Percentiles rank a stretch among this genome's conserved stretches.
Evolutionary conservation across 2,888 invertebrate species (phyloP).

Genomic region (Philaethria dido): DNA sequence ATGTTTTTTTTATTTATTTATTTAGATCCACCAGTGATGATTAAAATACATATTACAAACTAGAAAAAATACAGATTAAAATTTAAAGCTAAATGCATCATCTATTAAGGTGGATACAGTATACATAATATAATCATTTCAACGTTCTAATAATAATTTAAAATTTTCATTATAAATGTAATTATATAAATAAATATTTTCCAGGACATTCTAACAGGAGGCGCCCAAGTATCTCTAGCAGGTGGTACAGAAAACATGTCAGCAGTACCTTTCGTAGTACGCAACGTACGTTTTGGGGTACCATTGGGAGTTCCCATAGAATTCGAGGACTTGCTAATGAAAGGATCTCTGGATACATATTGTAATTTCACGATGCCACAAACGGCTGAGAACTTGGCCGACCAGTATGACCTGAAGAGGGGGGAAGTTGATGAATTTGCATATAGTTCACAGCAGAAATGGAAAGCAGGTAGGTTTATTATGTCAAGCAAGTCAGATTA

Average conservation of each 20-base stretch:
- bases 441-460: slow-evolving; percentile 91
- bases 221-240: slow-evolving; percentile 92
- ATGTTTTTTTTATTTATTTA: too few relatives aligned
- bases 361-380: slow-evolving; percentile 97
- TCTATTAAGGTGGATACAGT: too few relatives aligned
- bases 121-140: too few relatives aligned
- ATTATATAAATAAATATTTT: too few relatives aligned
- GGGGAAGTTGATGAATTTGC: slow-evolving; percentile 95
- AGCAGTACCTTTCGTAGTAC: slow-evolving; percentile 91
- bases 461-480: slow-evolving; percentile 91
- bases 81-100: too few relatives aligned
- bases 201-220: slow-evolving; percentile 93
- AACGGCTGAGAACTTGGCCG: slow-evolving; percentile 96
- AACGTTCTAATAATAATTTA: too few relatives aligned
- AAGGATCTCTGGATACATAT: slow-evolving; percentile 92
- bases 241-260: slow-evolving; percentile 99
- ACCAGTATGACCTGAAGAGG: slow-evolving; percentile 90
- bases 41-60: too few relatives aligned
- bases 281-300: slow-evolving; percentile 95
- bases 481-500: too few relatives aligned
- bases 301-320: slow-evolving; percentile 89
- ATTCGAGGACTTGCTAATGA: slow-evolving; percentile 91
- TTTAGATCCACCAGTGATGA: too few relatives aligned
- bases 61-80: too few relatives aligned
- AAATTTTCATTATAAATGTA: too few relatives aligned